Percentiles rank a stretch among this genome's conserved stretches.
These are phyloP conservation scores for Mirounga angustirostris DNA, from an alignment of 2,113 vertebrate genomes.

Conservation along the genomic window DNA sequence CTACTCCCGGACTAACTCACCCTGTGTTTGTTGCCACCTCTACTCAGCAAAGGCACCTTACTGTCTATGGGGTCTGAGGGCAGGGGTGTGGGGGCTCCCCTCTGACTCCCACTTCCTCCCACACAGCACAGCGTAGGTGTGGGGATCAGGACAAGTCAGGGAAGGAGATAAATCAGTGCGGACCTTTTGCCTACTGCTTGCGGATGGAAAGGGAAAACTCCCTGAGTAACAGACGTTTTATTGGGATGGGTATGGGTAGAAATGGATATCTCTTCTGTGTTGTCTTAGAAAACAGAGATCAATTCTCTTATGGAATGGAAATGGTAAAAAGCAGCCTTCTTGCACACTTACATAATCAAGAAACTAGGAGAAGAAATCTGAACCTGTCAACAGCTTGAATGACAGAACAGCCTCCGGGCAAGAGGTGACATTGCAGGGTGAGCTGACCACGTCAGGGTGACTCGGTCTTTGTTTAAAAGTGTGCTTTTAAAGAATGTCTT, in stretches of 20 bases:
- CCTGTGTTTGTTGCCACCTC: background rate
- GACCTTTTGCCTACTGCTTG: background rate
- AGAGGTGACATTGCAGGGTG: background rate
- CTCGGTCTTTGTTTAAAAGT: background rate
- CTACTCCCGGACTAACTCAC: background rate
- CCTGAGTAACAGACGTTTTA: background rate
- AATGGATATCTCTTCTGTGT: background rate
- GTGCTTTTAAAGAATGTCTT: background rate
- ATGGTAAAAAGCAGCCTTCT: background rate
- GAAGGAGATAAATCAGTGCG: background rate
- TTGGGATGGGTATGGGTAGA: background rate
- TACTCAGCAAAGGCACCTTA: background rate
- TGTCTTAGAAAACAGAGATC: background rate
- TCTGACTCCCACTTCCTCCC: background rate
- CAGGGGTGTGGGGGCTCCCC: background rate
- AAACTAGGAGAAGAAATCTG: background rate
- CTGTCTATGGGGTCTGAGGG: background rate
- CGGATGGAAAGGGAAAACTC: background rate
- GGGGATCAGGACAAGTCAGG: background rate
- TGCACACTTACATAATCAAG: background rate
- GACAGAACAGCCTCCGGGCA: background rate
- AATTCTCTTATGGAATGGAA: background rate
- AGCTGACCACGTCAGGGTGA: rapidly evolving
- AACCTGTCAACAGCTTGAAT: background rate
- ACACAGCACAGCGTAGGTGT: background rate